Evolutionary conservation across 2,113 vertebrate species (phyloP).

Genomic region (Capricornis sumatraensis): DNA sequence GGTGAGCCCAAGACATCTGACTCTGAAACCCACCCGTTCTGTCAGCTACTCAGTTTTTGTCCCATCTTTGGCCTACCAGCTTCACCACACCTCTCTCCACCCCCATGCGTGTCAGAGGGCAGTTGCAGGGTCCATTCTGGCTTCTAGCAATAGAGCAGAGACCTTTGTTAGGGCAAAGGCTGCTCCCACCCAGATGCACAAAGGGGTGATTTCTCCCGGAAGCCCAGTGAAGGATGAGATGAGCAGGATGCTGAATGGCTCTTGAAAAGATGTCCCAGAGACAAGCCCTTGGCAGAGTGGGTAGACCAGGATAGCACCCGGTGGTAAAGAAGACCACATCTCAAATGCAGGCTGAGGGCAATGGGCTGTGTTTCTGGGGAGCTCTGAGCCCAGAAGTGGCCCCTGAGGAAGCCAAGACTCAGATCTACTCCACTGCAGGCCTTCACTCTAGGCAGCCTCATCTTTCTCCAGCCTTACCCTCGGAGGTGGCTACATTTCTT

Average conservation of each 20-base stretch:
- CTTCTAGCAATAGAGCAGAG: background rate
- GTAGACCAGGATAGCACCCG: background rate
- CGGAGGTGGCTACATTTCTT: background rate
- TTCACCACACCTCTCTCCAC: no score
- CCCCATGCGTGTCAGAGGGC: background rate
- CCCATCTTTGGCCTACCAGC: background rate
- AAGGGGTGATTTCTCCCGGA: background rate
- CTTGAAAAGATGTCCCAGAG: background rate
- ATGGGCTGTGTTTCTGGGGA: background rate
- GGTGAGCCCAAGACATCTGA: background rate
- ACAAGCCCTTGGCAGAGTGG: background rate
- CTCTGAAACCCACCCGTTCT: background rate
- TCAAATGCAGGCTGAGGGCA: background rate
- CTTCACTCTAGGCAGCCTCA: background rate
- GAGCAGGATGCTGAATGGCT: background rate
- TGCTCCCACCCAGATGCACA: background rate
- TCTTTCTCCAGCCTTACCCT: background rate
- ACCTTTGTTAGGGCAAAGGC: background rate
- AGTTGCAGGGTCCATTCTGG: background rate
- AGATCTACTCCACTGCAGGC: background rate
- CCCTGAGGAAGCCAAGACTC: background rate
- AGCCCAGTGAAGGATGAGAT: background rate
- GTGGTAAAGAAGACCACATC: fast-evolving
- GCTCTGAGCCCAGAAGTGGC: background rate
- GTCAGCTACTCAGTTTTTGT: background rate